phyloP scores from a whole-genome alignment of 2,113 vertebrate genomes.

The Porphyrio hochstetteri region DNA sequence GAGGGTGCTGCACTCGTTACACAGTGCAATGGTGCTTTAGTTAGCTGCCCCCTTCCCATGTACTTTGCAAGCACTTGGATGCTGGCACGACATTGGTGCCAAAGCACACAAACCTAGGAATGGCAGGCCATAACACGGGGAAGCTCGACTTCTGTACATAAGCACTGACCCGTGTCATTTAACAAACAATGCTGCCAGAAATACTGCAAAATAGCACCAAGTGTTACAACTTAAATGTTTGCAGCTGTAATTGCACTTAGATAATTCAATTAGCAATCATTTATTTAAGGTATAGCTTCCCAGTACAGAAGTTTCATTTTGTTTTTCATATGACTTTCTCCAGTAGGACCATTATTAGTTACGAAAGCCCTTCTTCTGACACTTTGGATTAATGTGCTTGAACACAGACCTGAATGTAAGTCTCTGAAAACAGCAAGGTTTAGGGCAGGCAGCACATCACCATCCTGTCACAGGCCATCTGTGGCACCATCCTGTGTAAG shows the following conservation, averaged over 20 bases:
- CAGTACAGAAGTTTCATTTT: neutral
- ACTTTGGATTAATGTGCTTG: neutral
- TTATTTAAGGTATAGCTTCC: neutral
- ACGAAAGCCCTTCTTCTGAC: neutral
- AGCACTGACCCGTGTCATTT: neutral
- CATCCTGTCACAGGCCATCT: rapidly evolving
- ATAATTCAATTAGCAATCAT: neutral
- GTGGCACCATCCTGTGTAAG: neutral
- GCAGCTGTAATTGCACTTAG: neutral
- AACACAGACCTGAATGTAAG: neutral
- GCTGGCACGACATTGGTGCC: rapidly evolving
- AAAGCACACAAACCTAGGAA: neutral
- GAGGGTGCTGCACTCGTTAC: neutral
- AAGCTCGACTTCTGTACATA: neutral
- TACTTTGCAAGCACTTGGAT: rapidly evolving
- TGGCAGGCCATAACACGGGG: rapidly evolving
- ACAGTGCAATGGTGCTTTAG: rapidly evolving
- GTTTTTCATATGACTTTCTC: neutral
- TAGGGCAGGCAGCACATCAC: neutral
- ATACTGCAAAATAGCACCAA: neutral
- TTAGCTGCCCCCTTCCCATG: neutral
- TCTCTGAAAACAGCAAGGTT: neutral
- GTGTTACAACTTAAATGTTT: neutral
- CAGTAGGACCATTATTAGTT: neutral
- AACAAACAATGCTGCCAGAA: neutral